Evolutionary conservation across 1,140 invertebrate species (phyloP).

Genomic region (Hypothenemus hampei): DNA sequence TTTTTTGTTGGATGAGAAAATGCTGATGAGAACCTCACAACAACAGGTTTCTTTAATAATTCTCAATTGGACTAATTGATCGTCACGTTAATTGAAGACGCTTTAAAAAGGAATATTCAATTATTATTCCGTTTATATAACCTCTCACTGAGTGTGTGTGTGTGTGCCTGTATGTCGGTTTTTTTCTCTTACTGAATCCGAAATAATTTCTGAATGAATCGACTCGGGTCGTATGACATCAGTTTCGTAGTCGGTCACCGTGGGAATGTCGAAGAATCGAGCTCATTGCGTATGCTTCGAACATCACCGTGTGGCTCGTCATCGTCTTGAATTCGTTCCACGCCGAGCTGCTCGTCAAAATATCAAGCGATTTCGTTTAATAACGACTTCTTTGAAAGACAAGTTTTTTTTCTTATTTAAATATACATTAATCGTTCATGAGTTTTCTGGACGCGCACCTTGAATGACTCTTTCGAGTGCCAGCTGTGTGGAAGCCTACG

Average conservation of each 20-base stretch:
- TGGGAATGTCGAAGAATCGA: slow-evolving; percentile 16
- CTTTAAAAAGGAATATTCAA: no score
- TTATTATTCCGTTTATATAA: no score
- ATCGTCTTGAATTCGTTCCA: slow-evolving; percentile 23
- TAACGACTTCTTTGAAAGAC: slow-evolving; percentile 20
- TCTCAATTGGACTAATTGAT: neutral
- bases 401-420: neutral
- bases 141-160: no score
- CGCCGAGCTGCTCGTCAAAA: slow-evolving; percentile 22
- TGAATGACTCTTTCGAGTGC: no score
- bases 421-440: no score
- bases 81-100: no score
- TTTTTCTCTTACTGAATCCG: no score
- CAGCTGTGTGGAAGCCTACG: no score
- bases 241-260: slow-evolving; percentile 19
- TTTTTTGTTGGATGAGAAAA: neutral
- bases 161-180: no score
- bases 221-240: slow-evolving; percentile 17
- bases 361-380: slow-evolving; percentile 24
- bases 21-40: neutral
- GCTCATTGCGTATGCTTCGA: slow-evolving; percentile 22
- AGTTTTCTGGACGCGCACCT: no score
- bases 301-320: slow-evolving; percentile 6
- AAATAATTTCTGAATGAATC: slow-evolving; percentile 20
- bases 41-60: neutral